Evolutionary conservation across 2,113 vertebrate species (phyloP).

Genomic region (Dasyornis broadbenti): DNA sequence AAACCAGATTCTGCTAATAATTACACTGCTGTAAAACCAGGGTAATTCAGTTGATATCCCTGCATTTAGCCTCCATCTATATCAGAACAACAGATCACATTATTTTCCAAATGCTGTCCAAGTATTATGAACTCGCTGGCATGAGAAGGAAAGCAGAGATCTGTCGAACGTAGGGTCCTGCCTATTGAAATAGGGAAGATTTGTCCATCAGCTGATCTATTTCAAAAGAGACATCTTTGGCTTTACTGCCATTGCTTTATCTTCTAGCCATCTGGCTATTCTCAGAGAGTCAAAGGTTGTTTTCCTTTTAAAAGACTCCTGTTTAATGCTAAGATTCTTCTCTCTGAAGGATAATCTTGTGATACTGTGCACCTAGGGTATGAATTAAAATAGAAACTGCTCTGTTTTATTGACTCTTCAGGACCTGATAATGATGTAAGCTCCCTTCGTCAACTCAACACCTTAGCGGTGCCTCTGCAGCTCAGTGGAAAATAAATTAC

Average conservation of each 20-base stretch:
- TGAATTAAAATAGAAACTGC: neutral
- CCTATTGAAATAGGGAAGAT: neutral
- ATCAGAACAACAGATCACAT: neutral
- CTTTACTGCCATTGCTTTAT: neutral
- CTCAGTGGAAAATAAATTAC: neutral
- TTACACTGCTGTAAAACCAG: neutral
- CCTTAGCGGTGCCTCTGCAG: neutral
- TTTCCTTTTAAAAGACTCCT: neutral
- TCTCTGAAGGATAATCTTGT: neutral
- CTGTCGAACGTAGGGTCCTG: neutral
- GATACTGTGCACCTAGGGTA: neutral
- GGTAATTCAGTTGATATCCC: neutral
- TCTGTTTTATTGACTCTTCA: neutral
- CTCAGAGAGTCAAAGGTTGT: neutral
- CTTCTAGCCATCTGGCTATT: neutral
- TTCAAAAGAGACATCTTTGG: neutral
- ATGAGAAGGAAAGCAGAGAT: neutral
- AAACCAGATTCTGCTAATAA: neutral
- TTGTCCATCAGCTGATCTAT: neutral
- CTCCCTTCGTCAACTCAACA: neutral
- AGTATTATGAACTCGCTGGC: neutral
- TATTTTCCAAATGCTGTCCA: neutral
- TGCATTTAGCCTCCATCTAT: neutral
- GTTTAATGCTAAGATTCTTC: neutral
- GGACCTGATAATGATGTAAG: neutral